Base-by-base conservation (phyloP, 2,888 invertebrate species). In the Cantharis rustica region DNA sequence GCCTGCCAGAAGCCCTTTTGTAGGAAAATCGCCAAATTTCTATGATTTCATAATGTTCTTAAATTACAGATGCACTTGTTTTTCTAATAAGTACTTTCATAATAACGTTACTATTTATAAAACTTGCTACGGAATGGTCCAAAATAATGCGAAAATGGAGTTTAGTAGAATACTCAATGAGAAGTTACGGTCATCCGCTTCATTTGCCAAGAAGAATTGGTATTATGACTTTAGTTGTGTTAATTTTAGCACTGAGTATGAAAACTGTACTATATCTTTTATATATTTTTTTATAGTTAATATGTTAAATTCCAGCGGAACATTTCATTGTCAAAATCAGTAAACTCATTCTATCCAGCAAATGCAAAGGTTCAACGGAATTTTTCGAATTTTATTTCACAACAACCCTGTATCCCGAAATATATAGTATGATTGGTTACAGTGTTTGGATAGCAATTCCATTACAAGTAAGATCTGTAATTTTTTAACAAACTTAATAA, bases 11-110 rank as follows among this genome's bases (percentile, higher is more conserved):
- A 26, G 26, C 1, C 10, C 10, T 9, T 26, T 26, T 10, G 26
- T 10, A 26, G 26, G 26, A 20, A 20, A 2, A 20, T 20, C 20
- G 4, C 4, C 20, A 20, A 20, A 4, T 20, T 20, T 20, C 20
- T 20, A 3, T 20, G 4, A 4, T 20, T 20, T 20, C 20, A 20
- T 16, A 11, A 11, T 64, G 20, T 20, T 64, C 10, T 11, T 20
- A 20, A 20, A 16, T 82, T 83, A 23, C 80, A 88, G 89, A 86
- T 9, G 86, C 86, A 75, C 81, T 90, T 2, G 86, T 92, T 77
- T 93, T 93, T 85, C 92, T 91, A 76, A 88, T 88, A 0, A 91
- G 91, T 69, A 89, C 90, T 0, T 80, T 91, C 0, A 79, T 91
- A 0, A 90, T 91, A 0, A 85, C 90, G 2, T 68, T 91, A 0